Base-by-base conservation (phyloP, 2,797 vertebrate genomes). In the Paguma larvata region DNA sequence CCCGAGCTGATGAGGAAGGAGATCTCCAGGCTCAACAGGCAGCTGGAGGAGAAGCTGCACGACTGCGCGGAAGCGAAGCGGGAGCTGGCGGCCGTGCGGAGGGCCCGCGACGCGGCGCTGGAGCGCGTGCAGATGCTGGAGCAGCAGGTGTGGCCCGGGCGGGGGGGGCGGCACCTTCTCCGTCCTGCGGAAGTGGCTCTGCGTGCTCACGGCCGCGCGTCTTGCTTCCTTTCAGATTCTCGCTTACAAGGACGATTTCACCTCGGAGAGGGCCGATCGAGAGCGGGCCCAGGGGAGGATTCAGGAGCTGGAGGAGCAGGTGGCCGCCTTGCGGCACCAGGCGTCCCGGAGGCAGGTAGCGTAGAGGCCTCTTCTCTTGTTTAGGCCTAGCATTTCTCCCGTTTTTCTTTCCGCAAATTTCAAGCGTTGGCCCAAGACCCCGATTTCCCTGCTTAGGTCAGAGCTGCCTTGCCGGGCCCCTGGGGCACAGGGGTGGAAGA, bases 241-340 rank as follows among this genome's bases (percentile, higher is more conserved):
- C 9, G 99, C 99, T 84, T 99, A 99, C 95, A 98, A 99, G 51
- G 99, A 99, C 0, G 99, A 99, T 97, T 99, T 99, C 94, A 99
- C 99, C 13, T 99, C 99, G 0, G 99, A 99, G 96, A 99, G 99
- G 78, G 99, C 99, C 0, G 99, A 99, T 98, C 98, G 99, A 79
- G 99, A 99, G 98, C 98, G 99, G 91, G 99, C 99, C 1, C 99
- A 99, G 94, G 98, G 99, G 75, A 98, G 99, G 97, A 99, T 99
- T 79, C 98, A 99, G 67, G 99, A 99, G 88, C 99, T 99, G 67
- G 99, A 99, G 96, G 99, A 99, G 67, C 98, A 99, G 97, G 89
- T 99, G 67, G 86, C 96, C 4, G 97, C 98, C 95, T 97, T 99
- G 70, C 99, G 99, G 93, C 98, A 98, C 75, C 99, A 99, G 98